These are phyloP conservation scores for Anthopleura sola DNA, from an alignment of 64 coral and sea anemone species.

Conservation along the genomic window DNA sequence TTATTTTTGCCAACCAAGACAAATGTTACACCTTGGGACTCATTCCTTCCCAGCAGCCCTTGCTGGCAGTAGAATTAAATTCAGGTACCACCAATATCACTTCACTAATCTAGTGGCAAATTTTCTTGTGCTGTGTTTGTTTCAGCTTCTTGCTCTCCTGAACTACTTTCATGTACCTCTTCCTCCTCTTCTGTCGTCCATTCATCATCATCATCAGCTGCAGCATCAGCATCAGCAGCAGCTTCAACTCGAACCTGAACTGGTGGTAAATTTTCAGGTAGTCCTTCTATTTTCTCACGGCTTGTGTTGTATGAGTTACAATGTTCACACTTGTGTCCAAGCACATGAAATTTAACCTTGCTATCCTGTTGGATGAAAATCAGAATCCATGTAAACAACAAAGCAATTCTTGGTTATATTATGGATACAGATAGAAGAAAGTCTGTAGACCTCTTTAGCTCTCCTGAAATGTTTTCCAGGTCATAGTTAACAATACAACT, in stretches of 20 bases:
- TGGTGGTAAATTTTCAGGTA: conserved; percentile 23
- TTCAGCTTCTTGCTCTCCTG: neutral
- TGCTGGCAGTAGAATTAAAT: neutral
- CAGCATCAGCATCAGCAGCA: neutral
- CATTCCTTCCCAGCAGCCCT: neutral
- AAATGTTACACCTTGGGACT: neutral
- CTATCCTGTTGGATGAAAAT: conserved; percentile 39
- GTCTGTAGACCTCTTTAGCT: too few relatives aligned
- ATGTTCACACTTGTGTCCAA: conserved; percentile 61
- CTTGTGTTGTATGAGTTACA: conserved; percentile 76
- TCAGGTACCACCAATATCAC: neutral
- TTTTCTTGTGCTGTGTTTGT: neutral
- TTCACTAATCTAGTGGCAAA: neutral
- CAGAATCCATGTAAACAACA: neutral
- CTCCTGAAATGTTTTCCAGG: too few relatives aligned
- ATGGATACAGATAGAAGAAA: too few relatives aligned
- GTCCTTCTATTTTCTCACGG: conserved; percentile 60
- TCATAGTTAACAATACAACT: too few relatives aligned
- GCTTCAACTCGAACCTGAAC: conserved; percentile 5
- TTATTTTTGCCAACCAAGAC: neutral
- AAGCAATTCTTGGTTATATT: too few relatives aligned
- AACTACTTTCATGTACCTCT: conserved; percentile 7
- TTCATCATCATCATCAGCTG: conserved; percentile 31
- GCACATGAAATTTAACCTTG: conserved; percentile 78
- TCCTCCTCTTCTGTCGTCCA: conserved; percentile 24